Percentiles rank a stretch among this genome's conserved stretches.
Evolutionary conservation across 92 coral and sea anemone species (phyloP).

Genomic region (Bergia sp.): DNA sequence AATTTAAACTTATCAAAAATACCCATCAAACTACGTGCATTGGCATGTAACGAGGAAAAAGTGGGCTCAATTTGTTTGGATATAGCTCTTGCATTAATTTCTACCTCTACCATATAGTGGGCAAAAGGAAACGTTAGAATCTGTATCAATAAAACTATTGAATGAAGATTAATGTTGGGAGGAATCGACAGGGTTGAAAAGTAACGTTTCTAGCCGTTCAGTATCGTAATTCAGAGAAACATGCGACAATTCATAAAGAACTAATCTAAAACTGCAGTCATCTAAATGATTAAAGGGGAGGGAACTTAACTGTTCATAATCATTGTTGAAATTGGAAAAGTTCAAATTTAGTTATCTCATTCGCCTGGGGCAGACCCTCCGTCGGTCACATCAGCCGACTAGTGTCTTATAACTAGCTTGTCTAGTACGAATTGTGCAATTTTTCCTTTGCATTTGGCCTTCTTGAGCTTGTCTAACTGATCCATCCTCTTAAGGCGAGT

Average conservation of each 20-base stretch:
- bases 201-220: constrained; percentile 2
- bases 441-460: neutral
- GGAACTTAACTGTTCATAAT: neutral
- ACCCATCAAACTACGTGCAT: constrained; percentile 25
- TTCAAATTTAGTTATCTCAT: neutral
- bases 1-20: constrained; percentile 49
- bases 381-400: constrained; percentile 1
- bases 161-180: neutral
- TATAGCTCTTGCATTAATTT: constrained; percentile 10
- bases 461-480: neutral
- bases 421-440: neutral
- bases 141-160: constrained; percentile 25
- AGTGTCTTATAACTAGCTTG: neutral
- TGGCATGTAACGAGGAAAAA: constrained; percentile 39
- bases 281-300: constrained; percentile 26
- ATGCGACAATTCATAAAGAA: constrained; percentile 27
- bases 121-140: constrained; percentile 13
- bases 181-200: constrained; percentile 12
- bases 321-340: neutral
- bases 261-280: constrained; percentile 2
- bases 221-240: constrained; percentile 9
- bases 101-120: constrained; percentile 36
- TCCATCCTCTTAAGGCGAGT: neutral
- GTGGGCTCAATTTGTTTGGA: constrained; percentile 25
- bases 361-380: neutral